These are phyloP conservation scores for Tipula helvola DNA, from an alignment of 2,888 invertebrate genomes.

Conservation along the genomic window DNA sequence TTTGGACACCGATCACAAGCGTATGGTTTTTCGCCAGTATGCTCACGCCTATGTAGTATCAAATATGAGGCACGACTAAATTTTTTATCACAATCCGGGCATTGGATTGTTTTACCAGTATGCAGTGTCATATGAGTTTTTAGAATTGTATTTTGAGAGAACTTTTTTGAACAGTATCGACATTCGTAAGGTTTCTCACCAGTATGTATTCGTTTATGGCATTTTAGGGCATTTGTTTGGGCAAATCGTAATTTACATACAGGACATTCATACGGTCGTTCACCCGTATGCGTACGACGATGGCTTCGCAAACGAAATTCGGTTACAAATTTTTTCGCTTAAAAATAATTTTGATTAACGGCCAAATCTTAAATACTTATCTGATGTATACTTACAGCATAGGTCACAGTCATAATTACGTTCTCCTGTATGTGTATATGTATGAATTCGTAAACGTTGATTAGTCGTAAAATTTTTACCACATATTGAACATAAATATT, in stretches of 20 bases:
- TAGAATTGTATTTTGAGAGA: slow-evolving; percentile 27
- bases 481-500: slow-evolving; percentile 19
- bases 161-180: slow-evolving; percentile 25
- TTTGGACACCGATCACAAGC: slow-evolving; percentile 25
- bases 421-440: slow-evolving; percentile 26
- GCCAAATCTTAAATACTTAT: neutral
- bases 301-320: slow-evolving; percentile 25
- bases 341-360: neutral
- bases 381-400: slow-evolving; percentile 22
- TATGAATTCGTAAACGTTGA: slow-evolving; percentile 20
- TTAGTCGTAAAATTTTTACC: slow-evolving; percentile 17
- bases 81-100: slow-evolving; percentile 27
- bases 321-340: slow-evolving; percentile 26
- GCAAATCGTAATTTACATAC: slow-evolving; percentile 25
- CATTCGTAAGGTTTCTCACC: slow-evolving; percentile 28
- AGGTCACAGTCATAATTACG: slow-evolving; percentile 24
- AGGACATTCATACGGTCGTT: slow-evolving; percentile 25
- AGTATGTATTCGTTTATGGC: slow-evolving; percentile 27
- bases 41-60: slow-evolving; percentile 25
- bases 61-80: slow-evolving; percentile 26
- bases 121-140: slow-evolving; percentile 28
- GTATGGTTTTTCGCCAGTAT: slow-evolving; percentile 27
- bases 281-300: slow-evolving; percentile 25
- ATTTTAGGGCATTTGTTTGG: slow-evolving; percentile 24
- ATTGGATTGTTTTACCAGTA: slow-evolving; percentile 26